Evolutionary conservation across 35 echinoderm and acorn worm genomes (phyloP), one percentile per base, ranked within the genome.

Genomic region (Ophiothrix spiculata): DNA sequence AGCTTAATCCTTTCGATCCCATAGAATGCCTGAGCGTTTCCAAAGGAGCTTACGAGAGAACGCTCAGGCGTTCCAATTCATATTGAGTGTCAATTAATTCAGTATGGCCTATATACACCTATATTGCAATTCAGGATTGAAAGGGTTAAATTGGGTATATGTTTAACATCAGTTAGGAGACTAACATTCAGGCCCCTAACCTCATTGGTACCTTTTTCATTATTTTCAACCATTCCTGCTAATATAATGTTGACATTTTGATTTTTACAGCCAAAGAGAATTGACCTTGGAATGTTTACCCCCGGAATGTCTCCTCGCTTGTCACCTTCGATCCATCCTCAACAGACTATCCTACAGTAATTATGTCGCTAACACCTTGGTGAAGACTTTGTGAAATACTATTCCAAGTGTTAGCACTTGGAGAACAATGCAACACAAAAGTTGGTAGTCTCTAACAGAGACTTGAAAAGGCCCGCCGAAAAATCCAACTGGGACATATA

Each of bases 311-410:
- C 60, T 28, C 60, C 8, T 12, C 17, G 60, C 3, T 69, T 69
- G 60, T 69, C 60, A 12, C 60, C 60, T 15, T n/a, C n/a, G n/a
- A 69, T 69, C 60, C 60, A 69, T 69, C 60, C 60, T 2, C 60
- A 69, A 28, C 60, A 69, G 60, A 69, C 60, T 69, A 69, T 69
- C 60, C 23, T 69, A 69, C 60, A 69, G 60, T 69, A 69, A 49
- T 19, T 10, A 69, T n/a, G 60, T 69, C 60, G 29, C 60, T n/a
- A 4, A 69, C 19, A 49, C 60, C 60, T n/a, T 25, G 29, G 23
- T 69, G 60, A 69, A 69, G 60, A 69, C 60, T 69, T 15, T 10
- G 60, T 69, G 3, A 25, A 69, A 69, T 15, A 69, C 60, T 69
- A 69, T 10, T 10, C 42, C 42, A 49, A 49, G n/a, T n/a, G n/a